Evolutionary conservation across 2,888 invertebrate genomes (phyloP), one percentile per base, ranked within the genome.

Genomic region (Eupithecia subumbrata): DNA sequence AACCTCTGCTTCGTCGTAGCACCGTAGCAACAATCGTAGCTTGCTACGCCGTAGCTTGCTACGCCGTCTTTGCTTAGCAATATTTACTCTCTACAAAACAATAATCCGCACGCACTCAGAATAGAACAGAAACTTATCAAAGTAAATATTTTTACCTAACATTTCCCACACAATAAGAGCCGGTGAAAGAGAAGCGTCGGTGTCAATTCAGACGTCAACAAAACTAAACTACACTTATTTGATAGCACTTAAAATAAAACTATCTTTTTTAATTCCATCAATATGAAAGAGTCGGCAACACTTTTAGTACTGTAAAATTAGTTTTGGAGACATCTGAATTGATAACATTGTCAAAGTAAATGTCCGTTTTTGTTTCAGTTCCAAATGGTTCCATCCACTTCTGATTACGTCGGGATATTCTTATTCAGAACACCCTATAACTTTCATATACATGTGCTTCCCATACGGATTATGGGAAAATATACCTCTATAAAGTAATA

Each of bases 351-450:
- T 22, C 52, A 56, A 22, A 56, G n/a, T 56, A 52, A 52, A 56
- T 22, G 22, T 22, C n/a, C 52, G 52, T 56, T 56, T 56, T 56
- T 22, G 11, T 60, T 22, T 60, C 25, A 25, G 14, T 25, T 25
- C 4, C 5, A 25, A 12, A 60, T 48, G 18, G n/a, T n/a, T 25
- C 11, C 2, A 64, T 3, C 18, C 18, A 64, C 18, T 9, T 56
- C 4, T 56, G 52, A 56, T 52, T 8, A 52, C 9, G 52, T 7
- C 22, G n/a, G 11, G 11, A 4, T 22, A 64, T 34, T 3, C 64
- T 56, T 63, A 30, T 30, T 14, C 7, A 5, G 45, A 40, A 60
- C 76, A 76, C 16, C 67, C 71, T 71, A 63, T 76, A 76, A 40
- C 48, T 64, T 64, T 64, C 7, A 64, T 3, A 30, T 64, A 64